Evolutionary conservation across 2,888 invertebrate species (phyloP), one percentile per base, ranked within the genome.

Genomic region (Hirtodrosophila confusa): DNA sequence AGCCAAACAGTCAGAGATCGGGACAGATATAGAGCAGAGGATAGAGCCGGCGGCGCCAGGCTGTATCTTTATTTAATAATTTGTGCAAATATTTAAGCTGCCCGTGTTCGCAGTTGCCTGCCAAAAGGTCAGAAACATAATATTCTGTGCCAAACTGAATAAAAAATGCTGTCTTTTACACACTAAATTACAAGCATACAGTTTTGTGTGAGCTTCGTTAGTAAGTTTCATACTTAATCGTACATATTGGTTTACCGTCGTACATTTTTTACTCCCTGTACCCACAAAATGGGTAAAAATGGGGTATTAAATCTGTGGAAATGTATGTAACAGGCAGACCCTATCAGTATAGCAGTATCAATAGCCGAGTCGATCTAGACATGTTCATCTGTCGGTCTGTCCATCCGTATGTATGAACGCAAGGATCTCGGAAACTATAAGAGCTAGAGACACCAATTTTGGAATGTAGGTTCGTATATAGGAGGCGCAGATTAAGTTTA

Each of bases 31-130:
- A 47, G 48, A 40, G 41, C 24, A 44, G 29, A 23, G 27, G 27
- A 11, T 31, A 35, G 7, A 50, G 29, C 23, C 27, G 10, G 23
- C 10, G 10, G 0, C 40, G 47, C 58, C 61, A 41, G 51, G 6
- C 47, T 37, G 40, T 41, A 58, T 57, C 48, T 66, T 68, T 64
- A 53, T 69, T 84, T 74, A 70, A 84, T 77, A 84, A 79, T 68
- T 80, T 75, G 50, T 49, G 68, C 65, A 84, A 79, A 84, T 84
- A 78, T 80, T 84, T 79, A 64, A 79, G 39, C 44, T 58, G 65
- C 12, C 78, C 31, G 39, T 27, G 47, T 8, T 41, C 31, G 27
- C 39, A 31, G 4, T 33, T 27, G n/a, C 27, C 45, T 31, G 7
- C 7, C 7, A 58, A 43, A 36, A 44, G 12, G 17, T 41, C 35